Base-by-base conservation (phyloP, 2,888 invertebrate genomes). In the Ophion ellenae region DNA sequence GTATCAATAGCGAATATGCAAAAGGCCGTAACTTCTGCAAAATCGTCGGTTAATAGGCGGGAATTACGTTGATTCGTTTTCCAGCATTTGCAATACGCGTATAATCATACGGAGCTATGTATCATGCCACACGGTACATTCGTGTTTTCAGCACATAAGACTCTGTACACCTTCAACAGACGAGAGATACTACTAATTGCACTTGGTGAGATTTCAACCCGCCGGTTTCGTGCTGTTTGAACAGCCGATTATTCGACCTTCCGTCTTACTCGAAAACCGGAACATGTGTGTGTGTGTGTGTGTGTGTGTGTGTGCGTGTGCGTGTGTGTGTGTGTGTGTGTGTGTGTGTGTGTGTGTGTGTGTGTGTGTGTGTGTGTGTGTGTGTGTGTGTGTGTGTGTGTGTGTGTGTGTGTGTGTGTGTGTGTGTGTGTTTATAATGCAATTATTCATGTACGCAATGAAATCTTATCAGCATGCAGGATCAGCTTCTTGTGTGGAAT, bases 241-340 rank as follows among this genome's bases (percentile, higher is more conserved):
- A 81, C 66, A 59, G 11, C 45, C 28, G 80, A 78, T 77, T 77
- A 71, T 81, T 81, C 83, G 83, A 86, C 86, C 86, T 86, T 86
- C 86, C 81, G 83, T 86, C 83, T 86, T 69, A 28, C 64, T 76
- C 53, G 64, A 80, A 36, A 86, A 83, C 83, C 81, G 81, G 74
- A 83, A 86, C 73, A 57, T 20, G 64, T 45, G 17, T 64, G 28
- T 47, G 10, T 74, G 17, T 74, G n/a, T n/a, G n/a, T n/a, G n/a
- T n/a, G n/a, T n/a, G n/a, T n/a, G n/a, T n/a, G n/a, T n/a, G n/a
- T n/a, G n/a, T n/a, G n/a, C n/a, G n/a, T n/a, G n/a, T n/a, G n/a
- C n/a, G n/a, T n/a, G n/a, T n/a, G n/a, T n/a, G n/a, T n/a, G n/a
- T n/a, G n/a, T n/a, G n/a, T n/a, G n/a, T n/a, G n/a, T n/a, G n/a